phyloP scores from a whole-genome alignment of 2,797 vertebrate species.

The Sebastes ruberrimus region DNA sequence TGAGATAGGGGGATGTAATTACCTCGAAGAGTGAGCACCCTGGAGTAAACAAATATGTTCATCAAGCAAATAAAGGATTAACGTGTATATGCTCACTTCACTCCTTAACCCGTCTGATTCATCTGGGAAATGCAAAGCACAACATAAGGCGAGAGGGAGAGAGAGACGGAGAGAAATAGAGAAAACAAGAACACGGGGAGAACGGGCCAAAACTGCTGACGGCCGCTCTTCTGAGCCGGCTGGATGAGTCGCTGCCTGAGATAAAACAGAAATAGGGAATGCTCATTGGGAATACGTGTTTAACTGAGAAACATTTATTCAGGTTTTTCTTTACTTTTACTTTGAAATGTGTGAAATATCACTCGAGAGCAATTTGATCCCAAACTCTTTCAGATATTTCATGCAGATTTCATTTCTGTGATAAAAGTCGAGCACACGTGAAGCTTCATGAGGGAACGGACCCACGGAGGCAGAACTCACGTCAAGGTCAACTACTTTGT shows the following conservation, averaged over 20 bases:
- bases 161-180: constrained; percentile 53
- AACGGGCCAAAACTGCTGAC: constrained; percentile 74
- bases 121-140: constrained; percentile 69
- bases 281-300: constrained; percentile 68
- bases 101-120: constrained; percentile 75
- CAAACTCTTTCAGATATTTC: constrained; percentile 2
- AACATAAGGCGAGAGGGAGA: constrained; percentile 60
- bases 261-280: constrained; percentile 76
- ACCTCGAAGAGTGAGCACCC: constrained; percentile 71
- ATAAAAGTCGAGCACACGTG: neutral
- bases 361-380: constrained; percentile 20
- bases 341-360: constrained; percentile 42
- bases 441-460: neutral
- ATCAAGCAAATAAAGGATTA: constrained; percentile 84
- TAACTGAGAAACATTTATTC: constrained; percentile 60
- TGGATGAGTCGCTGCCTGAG: constrained; percentile 62
- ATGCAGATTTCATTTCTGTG: neutral
- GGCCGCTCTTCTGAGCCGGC: constrained; percentile 51
- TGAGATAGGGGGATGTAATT: constrained; percentile 78
- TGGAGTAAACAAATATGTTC: constrained; percentile 82
- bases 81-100: constrained; percentile 75
- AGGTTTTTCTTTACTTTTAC: constrained; percentile 57
- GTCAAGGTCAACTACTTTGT: constrained; percentile 43
- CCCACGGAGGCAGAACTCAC: constrained; percentile 6
- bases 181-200: constrained; percentile 62